Percentiles rank a stretch among this genome's conserved stretches.
Evolutionary conservation across 2,888 invertebrate species (phyloP).

Genomic region (Julus scanicus): DNA sequence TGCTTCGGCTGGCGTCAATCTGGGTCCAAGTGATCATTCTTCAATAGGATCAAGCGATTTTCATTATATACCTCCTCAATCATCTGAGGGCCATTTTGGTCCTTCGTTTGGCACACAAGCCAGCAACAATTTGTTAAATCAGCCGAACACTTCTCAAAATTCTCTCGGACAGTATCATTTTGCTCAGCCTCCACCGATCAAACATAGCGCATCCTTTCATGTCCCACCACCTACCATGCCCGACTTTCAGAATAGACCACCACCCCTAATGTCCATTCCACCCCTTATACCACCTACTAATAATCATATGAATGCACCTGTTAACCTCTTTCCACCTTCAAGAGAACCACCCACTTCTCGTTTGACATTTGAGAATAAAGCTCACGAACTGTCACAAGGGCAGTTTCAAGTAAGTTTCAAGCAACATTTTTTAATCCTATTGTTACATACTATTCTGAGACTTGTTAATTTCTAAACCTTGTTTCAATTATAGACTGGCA

Average conservation of each 20-base stretch:
- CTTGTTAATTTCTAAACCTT: neutral
- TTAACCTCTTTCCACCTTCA: conserved; percentile 18
- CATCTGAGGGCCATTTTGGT: neutral
- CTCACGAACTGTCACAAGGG: neutral
- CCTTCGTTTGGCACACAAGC: neutral
- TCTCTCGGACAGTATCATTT: neutral
- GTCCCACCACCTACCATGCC: neutral
- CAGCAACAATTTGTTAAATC: neutral
- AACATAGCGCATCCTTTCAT: neutral
- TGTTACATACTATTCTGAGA: too few relatives aligned
- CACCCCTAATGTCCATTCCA: conserved; percentile 43
- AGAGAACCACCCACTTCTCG: neutral
- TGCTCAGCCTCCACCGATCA: conserved; percentile 10
- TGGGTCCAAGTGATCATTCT: neutral
- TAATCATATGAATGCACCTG: neutral
- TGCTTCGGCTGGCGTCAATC: neutral
- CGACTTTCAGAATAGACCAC: conserved; percentile 11
- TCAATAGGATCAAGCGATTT: neutral
- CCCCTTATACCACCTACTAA: neutral
- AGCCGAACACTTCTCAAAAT: neutral
- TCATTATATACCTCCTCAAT: neutral
- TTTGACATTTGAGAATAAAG: neutral
- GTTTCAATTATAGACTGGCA: neutral
- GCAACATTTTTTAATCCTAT: too few relatives aligned
- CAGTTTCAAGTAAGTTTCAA: conserved; percentile 22